phyloP scores from a whole-genome alignment of 2,797 vertebrate species.

The Sciaenops ocellatus region DNA sequence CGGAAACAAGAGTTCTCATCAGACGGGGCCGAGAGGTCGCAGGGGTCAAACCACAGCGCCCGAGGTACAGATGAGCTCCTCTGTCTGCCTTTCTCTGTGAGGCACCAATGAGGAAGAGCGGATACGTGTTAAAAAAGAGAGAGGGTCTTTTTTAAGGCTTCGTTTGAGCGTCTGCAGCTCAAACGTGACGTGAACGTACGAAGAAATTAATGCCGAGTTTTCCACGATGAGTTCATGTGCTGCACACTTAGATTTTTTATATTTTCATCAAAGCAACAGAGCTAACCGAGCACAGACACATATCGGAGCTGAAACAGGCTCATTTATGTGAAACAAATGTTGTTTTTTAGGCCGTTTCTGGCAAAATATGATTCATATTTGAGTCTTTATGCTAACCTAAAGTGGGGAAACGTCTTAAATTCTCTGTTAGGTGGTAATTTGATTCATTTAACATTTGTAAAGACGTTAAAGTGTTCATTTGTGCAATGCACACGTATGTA shows the following conservation, averaged over 20 bases:
- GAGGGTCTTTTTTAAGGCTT: background rate
- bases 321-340: background rate
- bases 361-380: background rate
- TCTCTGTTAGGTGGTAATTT: too few relatives aligned
- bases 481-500: too few relatives aligned
- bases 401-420: too few relatives aligned
- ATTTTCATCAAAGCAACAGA: background rate
- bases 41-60: conserved; percentile 36
- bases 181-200: background rate
- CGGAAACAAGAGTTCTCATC: conserved; percentile 51
- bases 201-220: background rate
- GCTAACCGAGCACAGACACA: background rate
- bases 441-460: too few relatives aligned
- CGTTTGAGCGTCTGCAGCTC: background rate
- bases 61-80: conserved; percentile 9
- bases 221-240: background rate
- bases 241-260: background rate
- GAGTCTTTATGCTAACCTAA: too few relatives aligned
- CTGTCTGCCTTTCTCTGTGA: conserved; percentile 5
- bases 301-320: background rate
- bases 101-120: background rate
- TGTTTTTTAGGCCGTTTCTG: background rate
- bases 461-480: too few relatives aligned
- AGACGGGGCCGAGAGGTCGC: conserved; percentile 31
- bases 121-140: background rate